A percentile compares a stretch with the other conserved stretches of the same genome.
phyloP scores from a whole-genome alignment of 2,113 vertebrate genomes.

The Tachycineta bicolor region DNA sequence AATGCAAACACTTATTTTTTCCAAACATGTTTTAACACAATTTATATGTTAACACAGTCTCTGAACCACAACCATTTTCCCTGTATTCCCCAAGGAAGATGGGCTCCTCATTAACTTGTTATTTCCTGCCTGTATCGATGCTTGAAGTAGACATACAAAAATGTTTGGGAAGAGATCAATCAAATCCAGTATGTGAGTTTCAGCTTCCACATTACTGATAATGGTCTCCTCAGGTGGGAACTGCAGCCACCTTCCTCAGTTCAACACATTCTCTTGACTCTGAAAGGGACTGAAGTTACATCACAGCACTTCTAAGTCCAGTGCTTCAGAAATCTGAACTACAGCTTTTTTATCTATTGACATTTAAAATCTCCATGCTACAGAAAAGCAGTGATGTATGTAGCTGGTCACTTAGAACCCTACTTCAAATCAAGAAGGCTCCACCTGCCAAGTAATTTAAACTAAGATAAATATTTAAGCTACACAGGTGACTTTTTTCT shows the following conservation, averaged over 20 bases:
- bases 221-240: background rate
- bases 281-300: background rate
- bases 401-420: background rate
- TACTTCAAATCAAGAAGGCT: background rate
- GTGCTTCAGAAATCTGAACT: background rate
- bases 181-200: background rate
- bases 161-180: background rate
- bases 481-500: background rate
- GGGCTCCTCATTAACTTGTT: background rate
- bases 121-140: background rate
- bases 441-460: background rate
- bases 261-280: background rate
- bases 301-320: background rate
- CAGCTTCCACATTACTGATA: background rate
- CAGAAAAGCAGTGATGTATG: background rate
- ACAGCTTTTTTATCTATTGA: background rate
- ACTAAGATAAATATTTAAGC: background rate
- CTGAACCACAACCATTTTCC: background rate
- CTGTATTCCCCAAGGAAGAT: background rate
- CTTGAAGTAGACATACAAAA: background rate
- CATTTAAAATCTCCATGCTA: background rate
- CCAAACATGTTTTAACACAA: background rate
- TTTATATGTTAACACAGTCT: background rate
- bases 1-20: background rate
- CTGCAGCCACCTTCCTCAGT: background rate